Percentiles rank a stretch among this genome's conserved stretches.
phyloP scores from a whole-genome alignment of 2,888 invertebrate genomes.

The Coenonympha glycerion region DNA sequence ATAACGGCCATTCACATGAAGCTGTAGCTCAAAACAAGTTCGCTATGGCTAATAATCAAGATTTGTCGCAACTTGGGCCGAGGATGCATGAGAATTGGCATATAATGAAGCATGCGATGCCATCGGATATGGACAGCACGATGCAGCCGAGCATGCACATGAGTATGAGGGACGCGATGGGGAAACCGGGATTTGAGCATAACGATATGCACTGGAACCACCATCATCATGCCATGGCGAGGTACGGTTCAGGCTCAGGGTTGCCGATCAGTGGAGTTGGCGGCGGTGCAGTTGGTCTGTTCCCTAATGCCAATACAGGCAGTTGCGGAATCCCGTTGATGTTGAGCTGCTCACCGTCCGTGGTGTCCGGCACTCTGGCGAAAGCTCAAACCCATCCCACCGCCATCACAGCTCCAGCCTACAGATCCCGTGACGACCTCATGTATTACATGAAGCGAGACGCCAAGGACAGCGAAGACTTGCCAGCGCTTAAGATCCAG shows the following conservation, averaged over 20 bases:
- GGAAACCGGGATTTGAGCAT: constrained; percentile 33
- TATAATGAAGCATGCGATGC: constrained; percentile 37
- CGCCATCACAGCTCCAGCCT: constrained; percentile 43
- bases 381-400: constrained; percentile 42
- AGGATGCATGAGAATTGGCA: constrained; percentile 23
- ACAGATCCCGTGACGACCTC: constrained; percentile 51
- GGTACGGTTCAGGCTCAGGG: constrained; percentile 40
- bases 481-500: constrained; percentile 27
- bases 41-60: constrained; percentile 2
- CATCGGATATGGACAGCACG: constrained; percentile 39
- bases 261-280: constrained; percentile 26
- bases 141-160: constrained; percentile 38
- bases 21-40: constrained; percentile 3
- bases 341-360: constrained; percentile 62
- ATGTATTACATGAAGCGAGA: constrained; percentile 55
- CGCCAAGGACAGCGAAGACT: constrained; percentile 36
- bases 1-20: constrained; percentile 11
- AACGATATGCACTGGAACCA: constrained; percentile 45
- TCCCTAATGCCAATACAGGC: constrained; percentile 56
- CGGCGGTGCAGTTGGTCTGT: constrained; percentile 50
- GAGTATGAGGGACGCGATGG: constrained; percentile 43
- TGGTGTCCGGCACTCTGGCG: constrained; percentile 55
- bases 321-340: constrained; percentile 62
- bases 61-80: constrained; percentile 8
- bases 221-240: constrained; percentile 38